phyloP scores from a whole-genome alignment of 2,888 invertebrate species.

The Microchrysa polita region DNA sequence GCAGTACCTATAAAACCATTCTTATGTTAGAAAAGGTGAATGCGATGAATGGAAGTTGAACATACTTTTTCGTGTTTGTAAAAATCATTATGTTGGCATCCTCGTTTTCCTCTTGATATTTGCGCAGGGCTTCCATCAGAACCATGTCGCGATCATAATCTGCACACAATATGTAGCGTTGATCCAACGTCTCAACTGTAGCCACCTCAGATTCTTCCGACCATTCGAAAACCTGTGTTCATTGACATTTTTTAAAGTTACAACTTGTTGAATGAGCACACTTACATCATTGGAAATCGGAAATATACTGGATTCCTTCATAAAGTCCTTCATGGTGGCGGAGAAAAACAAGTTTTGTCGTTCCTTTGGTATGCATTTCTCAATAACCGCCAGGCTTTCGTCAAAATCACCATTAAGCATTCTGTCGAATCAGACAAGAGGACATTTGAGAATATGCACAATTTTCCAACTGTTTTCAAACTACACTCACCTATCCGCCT shows the following conservation, averaged over 20 bases:
- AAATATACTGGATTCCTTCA: constrained; percentile 73
- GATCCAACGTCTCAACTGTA: constrained; percentile 90
- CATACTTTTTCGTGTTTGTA: constrained; percentile 94
- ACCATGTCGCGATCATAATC: constrained; percentile 92
- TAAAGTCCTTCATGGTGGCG: constrained; percentile 91
- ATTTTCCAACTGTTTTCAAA: not conserved
- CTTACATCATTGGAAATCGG: constrained; percentile 71
- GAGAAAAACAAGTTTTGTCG: constrained; percentile 92
- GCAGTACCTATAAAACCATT: constrained; percentile 73
- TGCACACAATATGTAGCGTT: constrained; percentile 91
- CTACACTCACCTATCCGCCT: constrained; percentile 82
- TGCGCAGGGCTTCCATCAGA: constrained; percentile 82
- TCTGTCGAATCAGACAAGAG: constrained; percentile 62
- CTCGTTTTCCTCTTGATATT: constrained; percentile 77
- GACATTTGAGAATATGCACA: not conserved
- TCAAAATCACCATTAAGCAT: constrained; percentile 82
- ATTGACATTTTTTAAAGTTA: not conserved
- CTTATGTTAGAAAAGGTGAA: constrained; percentile 18
- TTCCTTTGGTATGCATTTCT: constrained; percentile 76
- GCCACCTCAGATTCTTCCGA: constrained; percentile 78
- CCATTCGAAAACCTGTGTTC: constrained; percentile 66
- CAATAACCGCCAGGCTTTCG: constrained; percentile 82
- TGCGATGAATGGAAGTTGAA: not conserved
- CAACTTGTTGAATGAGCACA: not conserved
- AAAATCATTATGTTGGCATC: constrained; percentile 92